A percentile compares a stretch with the other conserved stretches of the same genome.
These are phyloP conservation scores for Heloderma charlesbogerti DNA, from an alignment of 2,113 vertebrate species.

Conservation along the genomic window DNA sequence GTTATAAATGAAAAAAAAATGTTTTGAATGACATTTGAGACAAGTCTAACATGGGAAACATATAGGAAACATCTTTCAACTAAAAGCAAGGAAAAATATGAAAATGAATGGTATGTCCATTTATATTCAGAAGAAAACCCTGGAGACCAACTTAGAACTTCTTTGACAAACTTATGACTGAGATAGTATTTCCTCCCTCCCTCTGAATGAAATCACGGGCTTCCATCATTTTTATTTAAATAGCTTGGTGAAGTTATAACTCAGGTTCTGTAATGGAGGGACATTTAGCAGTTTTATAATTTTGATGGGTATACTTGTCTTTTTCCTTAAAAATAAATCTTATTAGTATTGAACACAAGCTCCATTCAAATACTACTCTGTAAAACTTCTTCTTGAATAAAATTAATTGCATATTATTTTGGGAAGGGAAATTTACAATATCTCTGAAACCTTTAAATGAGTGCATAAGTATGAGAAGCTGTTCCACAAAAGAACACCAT, in stretches of 20 bases:
- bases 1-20: slow-evolving; percentile 51
- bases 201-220: background rate
- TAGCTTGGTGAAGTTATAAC: slow-evolving; percentile 3
- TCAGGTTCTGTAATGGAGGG: background rate
- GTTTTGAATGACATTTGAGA: slow-evolving; percentile 45
- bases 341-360: background rate
- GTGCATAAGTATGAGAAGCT: background rate
- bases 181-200: accelerated
- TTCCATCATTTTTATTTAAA: slow-evolving; percentile 21
- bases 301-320: background rate
- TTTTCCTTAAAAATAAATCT: background rate
- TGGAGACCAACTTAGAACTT: slow-evolving; percentile 9
- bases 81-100: background rate
- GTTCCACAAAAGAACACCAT: background rate
- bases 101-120: slow-evolving; percentile 20
- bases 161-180: slow-evolving; percentile 2
- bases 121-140: slow-evolving; percentile 28
- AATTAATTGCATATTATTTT: accelerated
- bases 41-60: slow-evolving; percentile 20
- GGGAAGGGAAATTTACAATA: background rate
- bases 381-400: background rate
- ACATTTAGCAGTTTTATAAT: background rate
- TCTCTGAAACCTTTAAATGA: background rate
- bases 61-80: slow-evolving; percentile 6
- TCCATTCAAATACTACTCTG: background rate